Base-by-base conservation (phyloP, 2,797 vertebrate species). In the Pristis pectinata region DNA sequence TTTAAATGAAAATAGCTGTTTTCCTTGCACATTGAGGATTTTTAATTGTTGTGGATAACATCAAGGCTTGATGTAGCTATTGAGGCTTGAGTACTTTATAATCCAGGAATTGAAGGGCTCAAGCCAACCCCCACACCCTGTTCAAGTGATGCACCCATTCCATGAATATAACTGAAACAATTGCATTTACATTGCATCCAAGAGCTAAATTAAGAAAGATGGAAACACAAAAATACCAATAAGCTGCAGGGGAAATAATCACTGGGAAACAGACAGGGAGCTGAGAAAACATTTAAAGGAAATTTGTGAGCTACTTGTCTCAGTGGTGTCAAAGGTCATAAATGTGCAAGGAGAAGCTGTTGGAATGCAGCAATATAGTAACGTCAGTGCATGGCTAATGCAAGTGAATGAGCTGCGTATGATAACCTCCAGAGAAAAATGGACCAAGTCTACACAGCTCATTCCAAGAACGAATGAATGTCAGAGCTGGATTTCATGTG, bases 361-460 rank as follows among this genome's bases (percentile, higher is more conserved):
- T 91, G 64, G 37, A 37, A 91, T 64, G n/a, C 61, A 41, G 87
- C 59, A 91, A 64, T 64, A 91, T 91, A 91, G 59, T 64, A 64
- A 91, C 67, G 87, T 41, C 17, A 91, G n/a, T 41, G 59, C 22
- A 34, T 61, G 56, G 83, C 83, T 61, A 87, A 61, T 87, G 83
- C 56, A 53, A 87, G 56, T 61, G 53, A 87, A 61, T 61, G 83
- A 61, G 59, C 13, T 59, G 56, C 19, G 53, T 59, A 27, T 87
- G 53, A n/a, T n/a, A 87, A n/a, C 53, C 80, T 27, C 56, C 30
- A 59, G 34, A 56, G 83, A 87, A 56, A 87, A 87, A 87, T 87
- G 56, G 83, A 87, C 83, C 83, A 87, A 87, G 83, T n/a, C 83
- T 59, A 87, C 53, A 61, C 53, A 59, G 13, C 56, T 87, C 83